phyloP scores from a whole-genome alignment of 2,888 invertebrate genomes.

The Caenorhabditis becei region DNA sequence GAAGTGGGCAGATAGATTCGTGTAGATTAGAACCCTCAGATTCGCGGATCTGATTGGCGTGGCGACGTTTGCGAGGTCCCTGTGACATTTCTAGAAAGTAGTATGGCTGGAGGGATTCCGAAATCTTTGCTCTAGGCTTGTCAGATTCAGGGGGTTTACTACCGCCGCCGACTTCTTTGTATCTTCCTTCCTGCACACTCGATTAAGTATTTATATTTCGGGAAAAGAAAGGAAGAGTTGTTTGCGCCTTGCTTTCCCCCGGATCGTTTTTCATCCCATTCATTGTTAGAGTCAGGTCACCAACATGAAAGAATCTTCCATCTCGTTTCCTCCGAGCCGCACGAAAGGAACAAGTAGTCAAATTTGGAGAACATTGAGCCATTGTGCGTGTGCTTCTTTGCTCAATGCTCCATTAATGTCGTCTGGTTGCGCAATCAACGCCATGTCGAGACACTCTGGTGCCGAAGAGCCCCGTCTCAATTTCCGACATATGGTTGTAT shows the following conservation, averaged over 20 bases:
- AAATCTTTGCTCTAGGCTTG: constrained; percentile 1
- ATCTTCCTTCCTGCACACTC: constrained; percentile 7
- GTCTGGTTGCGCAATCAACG: constrained; percentile 51
- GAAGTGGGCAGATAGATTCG: constrained; percentile 11
- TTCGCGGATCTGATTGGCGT: constrained; percentile 21
- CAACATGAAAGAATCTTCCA: constrained; percentile 13
- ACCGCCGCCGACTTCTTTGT: background rate
- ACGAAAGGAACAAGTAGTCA: constrained; percentile 11
- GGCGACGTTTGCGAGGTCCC: constrained; percentile 12
- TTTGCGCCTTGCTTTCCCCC: constrained; percentile 4
- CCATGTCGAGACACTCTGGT: background rate
- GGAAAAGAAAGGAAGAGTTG: background rate
- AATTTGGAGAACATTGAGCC: constrained; percentile 8
- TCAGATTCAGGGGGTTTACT: background rate
- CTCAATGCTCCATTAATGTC: constrained; percentile 34
- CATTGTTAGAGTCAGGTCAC: constrained; percentile 28
- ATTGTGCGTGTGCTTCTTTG: background rate
- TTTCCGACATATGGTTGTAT: constrained; percentile 45
- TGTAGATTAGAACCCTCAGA: background rate
- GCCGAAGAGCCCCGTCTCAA: constrained; percentile 20
- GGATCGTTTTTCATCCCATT: constrained; percentile 46
- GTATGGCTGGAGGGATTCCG: too few species aligned
- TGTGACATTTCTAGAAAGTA: background rate
- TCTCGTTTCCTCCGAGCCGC: background rate
- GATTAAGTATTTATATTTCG: constrained; percentile 30